Base-by-base conservation (phyloP, 37 sponge, comb jelly and placozoan genomes). In the Oopsacas minuta region DNA sequence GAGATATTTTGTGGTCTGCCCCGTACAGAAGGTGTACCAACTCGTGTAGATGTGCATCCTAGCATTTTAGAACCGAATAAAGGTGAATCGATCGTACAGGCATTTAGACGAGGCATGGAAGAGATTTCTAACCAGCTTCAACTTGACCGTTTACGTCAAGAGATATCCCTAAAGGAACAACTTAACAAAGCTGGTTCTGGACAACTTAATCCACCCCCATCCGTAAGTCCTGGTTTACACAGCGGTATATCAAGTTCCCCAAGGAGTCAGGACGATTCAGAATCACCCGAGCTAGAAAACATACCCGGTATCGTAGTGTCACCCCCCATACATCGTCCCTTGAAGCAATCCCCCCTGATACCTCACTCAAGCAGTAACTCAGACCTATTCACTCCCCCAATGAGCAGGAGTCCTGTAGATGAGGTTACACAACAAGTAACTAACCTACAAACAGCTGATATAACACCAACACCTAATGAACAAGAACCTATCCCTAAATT, bases 111-210 rank as follows among this genome's bases (percentile, higher is more conserved):
- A 3, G 96, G 94, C 34, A 93, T 98, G 91, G 85, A 87, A 7
- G 88, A 90, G 37, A 91, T 98, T 12, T 85, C 92, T 82, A 95
- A 84, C 75, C 90, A 90, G 17, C 87, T 98, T 36, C 83, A 89
- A 35, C 83, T 98, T 46, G 99, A 98, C 87, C 88, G 86, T 81
- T 88, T 98, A 83, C 90, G 95, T 82, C 99, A 98, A 89, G 99
- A 97, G 37, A 92, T 98, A 17, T 87, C 99, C 15, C 83, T 98
- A 85, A 98, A 98, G 87, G 99, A 98, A 90, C 89, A 89, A 82
- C 53, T 98, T 34, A 61, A 3, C 30, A 61, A 61, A 61, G 7
- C 75, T 5, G 75, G 75, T 3, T 25, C 75, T 5, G 75, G 75
- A 61, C 75, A 20, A 5, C 30, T 61, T 32, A 61, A 3, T 34